A percentile compares a stretch with the other conserved stretches of the same genome.
These are phyloP conservation scores for Acrossocheilus wenchowensis DNA, from an alignment of 2,797 vertebrate genomes.

Conservation along the genomic window DNA sequence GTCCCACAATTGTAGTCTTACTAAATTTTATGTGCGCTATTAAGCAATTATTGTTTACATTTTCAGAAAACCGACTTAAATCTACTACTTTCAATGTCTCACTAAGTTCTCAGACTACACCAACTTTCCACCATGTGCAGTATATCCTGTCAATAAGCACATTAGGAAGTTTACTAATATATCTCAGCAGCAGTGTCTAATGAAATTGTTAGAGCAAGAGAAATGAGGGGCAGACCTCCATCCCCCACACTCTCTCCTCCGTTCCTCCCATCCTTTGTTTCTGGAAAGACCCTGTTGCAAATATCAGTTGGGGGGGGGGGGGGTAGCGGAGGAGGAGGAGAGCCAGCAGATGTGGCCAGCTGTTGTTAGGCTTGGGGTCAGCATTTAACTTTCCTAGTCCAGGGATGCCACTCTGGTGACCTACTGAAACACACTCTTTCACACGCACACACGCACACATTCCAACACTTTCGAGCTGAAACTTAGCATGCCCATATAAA, in stretches of 20 bases:
- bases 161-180: slow-evolving; percentile 19
- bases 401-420: slow-evolving; percentile 65
- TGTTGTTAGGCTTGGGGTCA: slow-evolving; percentile 52
- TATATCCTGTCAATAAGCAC: neutral
- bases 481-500: slow-evolving; percentile 45
- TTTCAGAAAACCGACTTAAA: neutral
- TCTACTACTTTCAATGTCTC: neutral
- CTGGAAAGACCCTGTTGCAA: slow-evolving; percentile 29
- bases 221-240: slow-evolving; percentile 34
- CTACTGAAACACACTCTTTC: slow-evolving; percentile 42
- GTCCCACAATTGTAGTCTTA: no score
- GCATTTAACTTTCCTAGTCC: slow-evolving; percentile 48
- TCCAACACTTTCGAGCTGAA: slow-evolving; percentile 39
- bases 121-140: neutral
- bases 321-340: neutral
- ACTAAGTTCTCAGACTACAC: neutral
- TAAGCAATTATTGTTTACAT: neutral
- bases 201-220: slow-evolving; percentile 4
- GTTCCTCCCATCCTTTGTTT: slow-evolving; percentile 49
- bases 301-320: neutral
- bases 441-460: slow-evolving; percentile 46
- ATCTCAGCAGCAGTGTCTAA: slow-evolving; percentile 11
- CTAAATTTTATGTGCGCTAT: no score
- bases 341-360: slow-evolving; percentile 61
- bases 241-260: slow-evolving; percentile 30